Base-by-base conservation (phyloP, 2,797 vertebrate genomes). In the Threskiornis aethiopicus region DNA sequence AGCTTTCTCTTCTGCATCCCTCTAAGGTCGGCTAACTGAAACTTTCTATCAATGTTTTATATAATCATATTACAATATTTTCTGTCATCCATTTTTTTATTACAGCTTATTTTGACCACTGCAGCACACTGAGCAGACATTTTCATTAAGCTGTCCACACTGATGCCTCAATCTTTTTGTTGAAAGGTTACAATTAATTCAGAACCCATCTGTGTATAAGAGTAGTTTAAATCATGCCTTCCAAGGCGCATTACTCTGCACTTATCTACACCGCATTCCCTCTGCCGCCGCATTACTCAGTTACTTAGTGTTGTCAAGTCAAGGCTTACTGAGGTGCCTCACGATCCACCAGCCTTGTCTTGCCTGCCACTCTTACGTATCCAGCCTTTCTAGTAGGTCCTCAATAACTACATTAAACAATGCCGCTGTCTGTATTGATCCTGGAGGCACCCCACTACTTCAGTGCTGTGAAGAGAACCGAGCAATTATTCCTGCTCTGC, bases 171-270 rank as follows among this genome's bases (percentile, higher is more conserved):
- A 18, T 97, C 90, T 91, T 96, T 91, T 90, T 94, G 82, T 84
- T 89, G 86, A 96, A 97, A 97, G 93, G 81, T 96, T 93, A 95
- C 88, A 91, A 89, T 94, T 93, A 93, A 96, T 98, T 97, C 95
- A 92, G 89, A 97, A 92, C 67, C 88, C 88, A 88, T 86, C 70
- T 76, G 25, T 82, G 78, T 93, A 87, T 84, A 91, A 17, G 54
- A 93, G 84, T 71, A 94, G 92, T 96, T 97, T 96, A 97, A 97
- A 96, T 96, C 87, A 90, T 93, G 91, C 44, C 82, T 97, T 97
- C 91, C 86, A 96, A 83, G 81, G 81, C 19, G 5, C 64, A 59
- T 93, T 93, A 83, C 90, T 94, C 84, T 93, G 46, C 18, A n/a
- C 61, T 96, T 94, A 92, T 71, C 93, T 93, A 84, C 75, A 90